Evolutionary conservation across 2,797 vertebrate species (phyloP).

Genomic region (Urophycis tenuis): DNA sequence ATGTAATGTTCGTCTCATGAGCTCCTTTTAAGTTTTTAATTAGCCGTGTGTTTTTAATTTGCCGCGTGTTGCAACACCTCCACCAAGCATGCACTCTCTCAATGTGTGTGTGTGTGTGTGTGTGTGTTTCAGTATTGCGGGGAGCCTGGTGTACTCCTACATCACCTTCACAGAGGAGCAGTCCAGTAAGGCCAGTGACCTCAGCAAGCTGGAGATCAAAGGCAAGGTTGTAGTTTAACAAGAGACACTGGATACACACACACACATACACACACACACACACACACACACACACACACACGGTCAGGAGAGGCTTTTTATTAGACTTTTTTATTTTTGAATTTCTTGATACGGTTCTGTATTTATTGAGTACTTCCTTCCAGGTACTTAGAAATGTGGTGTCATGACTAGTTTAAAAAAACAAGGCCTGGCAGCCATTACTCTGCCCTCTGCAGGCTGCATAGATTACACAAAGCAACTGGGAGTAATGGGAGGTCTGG

Average conservation of each 20-base stretch:
- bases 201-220: constrained; percentile 64
- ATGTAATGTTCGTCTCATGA: not conserved
- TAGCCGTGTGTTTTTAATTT: too few relatives aligned
- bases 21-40: not conserved
- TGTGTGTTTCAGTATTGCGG: constrained; percentile 79
- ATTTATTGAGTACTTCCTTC: constrained; percentile 51
- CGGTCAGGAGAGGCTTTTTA: too few relatives aligned
- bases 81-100: not conserved
- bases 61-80: not conserved
- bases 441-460: constrained; percentile 29
- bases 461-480: constrained; percentile 39
- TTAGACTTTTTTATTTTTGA: too few relatives aligned
- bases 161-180: constrained; percentile 92
- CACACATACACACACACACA: too few relatives aligned
- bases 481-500: constrained; percentile 15
- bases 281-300: too few relatives aligned
- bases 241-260: constrained; percentile 52
- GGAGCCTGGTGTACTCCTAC: constrained; percentile 94
- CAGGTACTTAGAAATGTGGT: not conserved
- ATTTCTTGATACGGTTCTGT: constrained; percentile 14
- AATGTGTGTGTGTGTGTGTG: not conserved
- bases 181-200: constrained; percentile 76
- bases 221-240: constrained; percentile 68
- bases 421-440: constrained; percentile 10
- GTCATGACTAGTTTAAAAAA: constrained; percentile 11